Percentiles rank a stretch among this genome's conserved stretches.
phyloP scores from a whole-genome alignment of 1,140 invertebrate species.

The Zaprionus nigranus region DNA sequence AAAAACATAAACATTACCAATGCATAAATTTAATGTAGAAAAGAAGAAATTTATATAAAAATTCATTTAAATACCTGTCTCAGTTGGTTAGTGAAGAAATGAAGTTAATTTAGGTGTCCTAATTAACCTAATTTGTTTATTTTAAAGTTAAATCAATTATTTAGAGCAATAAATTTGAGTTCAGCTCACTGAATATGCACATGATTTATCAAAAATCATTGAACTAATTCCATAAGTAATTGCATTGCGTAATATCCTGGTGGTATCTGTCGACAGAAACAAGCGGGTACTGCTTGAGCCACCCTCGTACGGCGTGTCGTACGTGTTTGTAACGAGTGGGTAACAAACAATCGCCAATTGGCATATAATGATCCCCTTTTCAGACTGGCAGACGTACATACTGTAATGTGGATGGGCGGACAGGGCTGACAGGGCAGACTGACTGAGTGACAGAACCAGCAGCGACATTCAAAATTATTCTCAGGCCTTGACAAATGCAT shows the following conservation, averaged over 20 bases:
- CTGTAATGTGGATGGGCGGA: conserved; percentile 14
- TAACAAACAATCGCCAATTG: conserved; percentile 81
- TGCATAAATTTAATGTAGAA: no score
- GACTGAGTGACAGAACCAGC: conserved; percentile 63
- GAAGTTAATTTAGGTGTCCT: neutral
- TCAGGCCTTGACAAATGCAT: conserved; percentile 79
- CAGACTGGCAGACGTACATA: conserved; percentile 35
- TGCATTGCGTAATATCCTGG: conserved; percentile 28
- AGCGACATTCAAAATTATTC: conserved; percentile 75
- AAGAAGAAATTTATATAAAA: no score
- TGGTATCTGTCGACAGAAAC: neutral
- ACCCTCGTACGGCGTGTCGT: conserved; percentile 24
- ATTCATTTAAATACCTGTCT: no score
- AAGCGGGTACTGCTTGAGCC: conserved; percentile 38
- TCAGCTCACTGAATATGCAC: neutral
- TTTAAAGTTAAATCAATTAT: neutral
- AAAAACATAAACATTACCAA: no score
- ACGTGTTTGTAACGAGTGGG: conserved; percentile 51
- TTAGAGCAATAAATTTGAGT: conserved; percentile 29
- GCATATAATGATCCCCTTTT: conserved; percentile 81
- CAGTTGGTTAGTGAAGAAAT: neutral
- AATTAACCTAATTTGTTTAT: neutral
- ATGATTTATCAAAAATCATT: conserved; percentile 18
- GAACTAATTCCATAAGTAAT: conserved; percentile 43
- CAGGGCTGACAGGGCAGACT: conserved; percentile 24